Base-by-base conservation (phyloP, 1,140 invertebrate genomes). In the Drosophila simulans region DNA sequence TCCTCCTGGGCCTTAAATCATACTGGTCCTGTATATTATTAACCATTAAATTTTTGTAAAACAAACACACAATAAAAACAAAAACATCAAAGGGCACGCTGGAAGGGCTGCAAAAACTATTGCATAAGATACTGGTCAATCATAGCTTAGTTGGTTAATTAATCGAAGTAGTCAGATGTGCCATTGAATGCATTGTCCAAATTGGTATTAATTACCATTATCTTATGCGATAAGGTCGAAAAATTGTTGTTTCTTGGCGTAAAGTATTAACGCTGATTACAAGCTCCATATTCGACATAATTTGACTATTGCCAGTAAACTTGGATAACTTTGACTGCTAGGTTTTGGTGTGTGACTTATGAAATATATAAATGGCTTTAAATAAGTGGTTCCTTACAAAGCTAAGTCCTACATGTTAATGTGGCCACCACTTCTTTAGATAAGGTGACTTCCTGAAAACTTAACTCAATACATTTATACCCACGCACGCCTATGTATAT, bases 251-350 rank as follows among this genome's bases (percentile, higher is more conserved):
- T 25, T 25, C 7, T 3, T 0, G 3, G 20, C 58, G n/a, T 5
- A 35, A 13, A 39, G 34, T 55, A 69, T 56, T 70, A n/a, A 69
- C 35, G 42, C 65, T 15, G 65, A 71, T 71, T 70, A 57, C 52
- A 49, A 65, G 57, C 68, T 57, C 65, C 13, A 70, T 11, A 57
- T 70, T 34, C 20, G 10, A n/a, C 13, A 20, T 31, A 1, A 1
- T 31, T 31, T 31, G 42, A 27, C 15, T 34, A 42, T n/a, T 12
- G 13, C 34, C 22, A n/a, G 8, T 12, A 52, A 35, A 71, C 68
- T 71, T 71, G 68, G 35, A 22, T 52, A 57, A 71, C 51, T 57
- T 70, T 5, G 27, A 11, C 13, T 39, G 34, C 1, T 12, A 8
- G 13, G 5, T 22, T 31, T 13, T 13, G 12, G 3, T 39, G 3